A percentile compares a stretch with the other conserved stretches of the same genome.
Evolutionary conservation across 2,797 vertebrate genomes (phyloP).

Genomic region (Manis javanica): DNA sequence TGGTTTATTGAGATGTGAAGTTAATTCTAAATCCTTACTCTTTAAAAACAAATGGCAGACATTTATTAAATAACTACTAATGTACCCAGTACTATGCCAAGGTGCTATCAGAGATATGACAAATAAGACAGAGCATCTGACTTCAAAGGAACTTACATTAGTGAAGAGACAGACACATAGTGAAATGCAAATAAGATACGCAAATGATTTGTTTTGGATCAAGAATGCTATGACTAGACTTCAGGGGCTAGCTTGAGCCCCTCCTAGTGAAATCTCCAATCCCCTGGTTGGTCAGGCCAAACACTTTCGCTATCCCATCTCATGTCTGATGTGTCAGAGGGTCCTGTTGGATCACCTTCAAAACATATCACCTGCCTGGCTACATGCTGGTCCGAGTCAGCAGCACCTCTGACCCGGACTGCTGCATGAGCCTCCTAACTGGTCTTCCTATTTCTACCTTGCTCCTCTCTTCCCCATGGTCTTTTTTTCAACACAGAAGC

Average conservation of each 20-base stretch:
- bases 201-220: neutral
- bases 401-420: neutral
- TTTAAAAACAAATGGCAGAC: constrained; percentile 1
- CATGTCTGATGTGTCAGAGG: neutral
- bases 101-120: neutral
- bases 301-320: neutral
- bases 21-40: constrained; percentile 24
- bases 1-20: neutral
- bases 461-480: accelerated
- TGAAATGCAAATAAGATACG: neutral
- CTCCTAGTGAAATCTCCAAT: neutral
- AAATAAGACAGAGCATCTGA: neutral
- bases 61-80: neutral
- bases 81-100: neutral
- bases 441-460: neutral
- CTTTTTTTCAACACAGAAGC: neutral
- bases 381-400: neutral
- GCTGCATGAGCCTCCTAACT: neutral
- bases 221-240: neutral
- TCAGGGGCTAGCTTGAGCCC: neutral
- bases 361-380: neutral
- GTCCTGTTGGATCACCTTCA: neutral
- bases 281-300: neutral
- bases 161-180: neutral
- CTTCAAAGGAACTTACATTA: neutral